These are phyloP conservation scores for Hypotaenidia okinawae DNA, from an alignment of 2,797 vertebrate genomes.

Conservation along the genomic window DNA sequence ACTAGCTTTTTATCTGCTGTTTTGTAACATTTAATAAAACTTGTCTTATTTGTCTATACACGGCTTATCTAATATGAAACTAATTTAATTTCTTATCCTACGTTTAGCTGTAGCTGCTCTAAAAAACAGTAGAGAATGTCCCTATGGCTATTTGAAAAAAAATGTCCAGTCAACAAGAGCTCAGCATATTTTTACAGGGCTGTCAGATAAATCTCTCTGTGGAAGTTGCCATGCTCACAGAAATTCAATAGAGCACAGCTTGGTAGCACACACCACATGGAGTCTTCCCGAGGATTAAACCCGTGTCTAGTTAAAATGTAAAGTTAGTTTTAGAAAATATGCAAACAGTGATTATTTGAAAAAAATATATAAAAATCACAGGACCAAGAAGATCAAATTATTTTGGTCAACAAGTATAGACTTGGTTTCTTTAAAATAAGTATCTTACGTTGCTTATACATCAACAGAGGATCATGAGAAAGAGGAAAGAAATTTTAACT, in stretches of 20 bases:
- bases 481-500: constrained; percentile 5
- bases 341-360: constrained; percentile 45
- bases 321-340: constrained; percentile 47
- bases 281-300: constrained; percentile 65
- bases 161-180: constrained; percentile 47
- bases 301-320: constrained; percentile 47
- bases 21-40: constrained; percentile 11
- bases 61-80: neutral
- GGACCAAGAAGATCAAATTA: constrained; percentile 6
- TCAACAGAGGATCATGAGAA: neutral
- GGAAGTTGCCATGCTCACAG: constrained; percentile 53
- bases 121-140: neutral
- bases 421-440: constrained; percentile 8
- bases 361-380: neutral
- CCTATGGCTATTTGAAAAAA: neutral
- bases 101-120: neutral
- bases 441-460: neutral
- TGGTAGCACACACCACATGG: constrained; percentile 33
- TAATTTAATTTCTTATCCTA: constrained; percentile 24
- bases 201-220: constrained; percentile 48
- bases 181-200: constrained; percentile 43
- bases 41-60: neutral
- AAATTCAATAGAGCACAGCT: constrained; percentile 64
- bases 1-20: neutral
- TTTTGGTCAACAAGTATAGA: constrained; percentile 31